Evolutionary conservation across 2,113 vertebrate genomes (phyloP).

Genomic region (Cygnus buccinator): DNA sequence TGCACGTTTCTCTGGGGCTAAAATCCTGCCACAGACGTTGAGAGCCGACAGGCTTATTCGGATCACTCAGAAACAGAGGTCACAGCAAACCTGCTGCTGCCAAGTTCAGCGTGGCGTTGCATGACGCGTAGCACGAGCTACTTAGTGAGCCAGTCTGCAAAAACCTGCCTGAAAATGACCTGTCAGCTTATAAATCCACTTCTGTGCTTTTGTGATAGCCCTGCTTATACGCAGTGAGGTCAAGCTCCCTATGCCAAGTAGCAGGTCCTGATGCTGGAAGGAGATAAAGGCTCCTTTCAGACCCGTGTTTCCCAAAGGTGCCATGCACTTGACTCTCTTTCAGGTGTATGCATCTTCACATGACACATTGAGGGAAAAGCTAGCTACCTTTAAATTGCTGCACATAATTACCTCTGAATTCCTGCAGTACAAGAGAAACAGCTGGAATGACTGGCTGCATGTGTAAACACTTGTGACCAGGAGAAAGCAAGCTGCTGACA

Average conservation of each 20-base stretch:
- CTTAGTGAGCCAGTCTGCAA: background rate
- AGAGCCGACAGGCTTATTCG: background rate
- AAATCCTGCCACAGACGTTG: background rate
- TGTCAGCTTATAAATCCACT: background rate
- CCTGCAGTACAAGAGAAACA: background rate
- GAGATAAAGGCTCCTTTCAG: background rate
- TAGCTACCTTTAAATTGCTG: background rate
- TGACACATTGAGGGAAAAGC: background rate
- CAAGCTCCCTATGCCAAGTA: background rate
- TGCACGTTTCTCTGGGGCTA: background rate
- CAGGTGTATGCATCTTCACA: background rate
- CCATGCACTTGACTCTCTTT: background rate
- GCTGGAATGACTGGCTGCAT: background rate
- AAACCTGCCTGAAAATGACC: background rate
- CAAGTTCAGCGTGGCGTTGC: rapidly evolving
- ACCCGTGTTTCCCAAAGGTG: background rate
- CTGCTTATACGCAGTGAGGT: background rate
- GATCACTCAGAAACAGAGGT: background rate
- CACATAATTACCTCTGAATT: background rate
- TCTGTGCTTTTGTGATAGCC: background rate
- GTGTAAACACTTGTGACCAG: background rate
- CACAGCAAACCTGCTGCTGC: background rate
- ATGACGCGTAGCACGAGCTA: background rate
- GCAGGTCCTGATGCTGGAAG: background rate
- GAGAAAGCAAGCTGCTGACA: slow-evolving; percentile 31